Conservation (phyloP, 2,888 invertebrate genomes). For the Archaeoteleia sp. region DNA sequence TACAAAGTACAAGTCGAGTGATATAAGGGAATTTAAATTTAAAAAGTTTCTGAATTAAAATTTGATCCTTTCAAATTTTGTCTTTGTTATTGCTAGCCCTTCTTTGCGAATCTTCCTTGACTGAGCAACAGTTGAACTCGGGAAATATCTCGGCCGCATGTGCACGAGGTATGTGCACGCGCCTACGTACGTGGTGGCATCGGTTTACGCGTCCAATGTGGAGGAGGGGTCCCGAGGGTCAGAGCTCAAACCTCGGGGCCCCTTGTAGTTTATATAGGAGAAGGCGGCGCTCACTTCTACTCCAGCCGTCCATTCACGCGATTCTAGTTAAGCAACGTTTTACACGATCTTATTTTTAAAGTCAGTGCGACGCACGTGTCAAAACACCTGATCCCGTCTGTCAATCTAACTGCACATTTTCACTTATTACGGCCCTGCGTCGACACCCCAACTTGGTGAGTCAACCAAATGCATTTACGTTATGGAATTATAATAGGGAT, state of each 20-base stretch:
- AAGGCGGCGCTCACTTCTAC: slow-evolving; percentile 33
- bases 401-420: background rate
- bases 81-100: too few species aligned
- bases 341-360: background rate
- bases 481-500: too few species aligned
- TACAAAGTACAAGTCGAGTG: too few species aligned
- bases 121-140: too few species aligned
- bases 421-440: slow-evolving; percentile 11
- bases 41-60: too few species aligned
- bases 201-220: slow-evolving; percentile 39
- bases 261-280: slow-evolving; percentile 46
- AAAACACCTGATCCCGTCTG: slow-evolving; percentile 4
- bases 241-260: slow-evolving; percentile 41
- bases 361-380: slow-evolving; percentile 15
- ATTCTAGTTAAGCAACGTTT: slow-evolving; percentile 6
- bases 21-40: too few species aligned
- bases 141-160: too few species aligned
- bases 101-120: too few species aligned
- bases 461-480: slow-evolving; percentile 10
- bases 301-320: slow-evolving; percentile 34
- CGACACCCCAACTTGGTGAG: slow-evolving; percentile 26
- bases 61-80: too few species aligned
- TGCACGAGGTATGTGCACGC: slow-evolving; percentile 16
- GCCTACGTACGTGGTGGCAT: slow-evolving; percentile 24
- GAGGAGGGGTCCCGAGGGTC: slow-evolving; percentile 51